Conservation (phyloP, 1,140 invertebrate species). For the Lasaia peninsularis region DNA sequence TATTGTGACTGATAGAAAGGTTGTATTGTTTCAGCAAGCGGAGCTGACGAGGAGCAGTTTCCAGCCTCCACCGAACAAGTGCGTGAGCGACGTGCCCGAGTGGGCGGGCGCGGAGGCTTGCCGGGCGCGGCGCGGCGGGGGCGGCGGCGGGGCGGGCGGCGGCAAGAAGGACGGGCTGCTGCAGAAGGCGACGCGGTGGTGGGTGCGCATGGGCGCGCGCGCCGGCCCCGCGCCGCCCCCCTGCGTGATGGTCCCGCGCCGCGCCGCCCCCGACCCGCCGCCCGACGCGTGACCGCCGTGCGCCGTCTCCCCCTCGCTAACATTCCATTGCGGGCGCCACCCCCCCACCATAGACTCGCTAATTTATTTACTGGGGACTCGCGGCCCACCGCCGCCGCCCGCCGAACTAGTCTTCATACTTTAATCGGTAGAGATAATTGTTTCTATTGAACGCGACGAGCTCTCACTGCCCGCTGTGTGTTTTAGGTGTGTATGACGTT, state of each 20-base stretch:
- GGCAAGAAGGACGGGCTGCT: slow-evolving; percentile 69
- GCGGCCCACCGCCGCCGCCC: slow-evolving; percentile 35
- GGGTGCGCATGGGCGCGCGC: slow-evolving; percentile 68
- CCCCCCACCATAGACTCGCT: slow-evolving; percentile 71
- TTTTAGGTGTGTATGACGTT: slow-evolving; percentile 47
- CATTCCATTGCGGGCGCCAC: slow-evolving; percentile 70
- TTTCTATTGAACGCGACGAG: slow-evolving; percentile 51
- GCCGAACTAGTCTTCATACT: slow-evolving; percentile 49
- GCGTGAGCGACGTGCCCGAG: slow-evolving; percentile 76
- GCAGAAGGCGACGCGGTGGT: slow-evolving; percentile 70
- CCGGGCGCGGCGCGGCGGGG: slow-evolving; percentile 33
- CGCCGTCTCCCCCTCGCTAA: slow-evolving; percentile 64
- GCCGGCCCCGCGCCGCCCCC: slow-evolving; percentile 49
- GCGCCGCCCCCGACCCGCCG: slow-evolving; percentile 51
- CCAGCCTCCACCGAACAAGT: slow-evolving; percentile 76
- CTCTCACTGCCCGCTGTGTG: slow-evolving; percentile 45
- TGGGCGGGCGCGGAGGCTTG: slow-evolving; percentile 54
- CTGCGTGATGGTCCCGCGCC: slow-evolving; percentile 68
- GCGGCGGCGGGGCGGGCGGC: slow-evolving; percentile 34
- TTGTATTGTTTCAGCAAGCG: slow-evolving; percentile 62
- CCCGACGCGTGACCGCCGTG: slow-evolving; percentile 53
- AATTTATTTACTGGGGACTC: slow-evolving; percentile 71
- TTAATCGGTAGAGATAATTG: slow-evolving; percentile 51
- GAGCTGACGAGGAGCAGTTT: slow-evolving; percentile 75
- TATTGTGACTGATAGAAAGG: not conserved